These are phyloP conservation scores for Macrotus californicus DNA, from an alignment of 2,113 vertebrate genomes.

Conservation along the genomic window DNA sequence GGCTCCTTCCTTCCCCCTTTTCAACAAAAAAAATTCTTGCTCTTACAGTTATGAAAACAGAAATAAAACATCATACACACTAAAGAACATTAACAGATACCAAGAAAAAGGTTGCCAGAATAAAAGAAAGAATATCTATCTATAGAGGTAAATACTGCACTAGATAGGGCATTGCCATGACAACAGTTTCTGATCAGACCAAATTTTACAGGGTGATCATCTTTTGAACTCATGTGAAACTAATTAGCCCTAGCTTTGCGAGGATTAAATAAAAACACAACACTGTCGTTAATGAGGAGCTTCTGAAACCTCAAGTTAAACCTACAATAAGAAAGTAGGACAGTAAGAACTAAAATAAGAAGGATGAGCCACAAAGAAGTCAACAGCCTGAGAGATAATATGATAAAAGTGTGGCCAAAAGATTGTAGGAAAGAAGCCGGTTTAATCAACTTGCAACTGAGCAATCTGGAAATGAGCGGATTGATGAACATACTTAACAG, in stretches of 20 bases:
- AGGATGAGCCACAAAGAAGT: not conserved
- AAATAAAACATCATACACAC: not conserved
- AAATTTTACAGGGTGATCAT: conserved; percentile 12
- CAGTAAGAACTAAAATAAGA: conserved; percentile 18
- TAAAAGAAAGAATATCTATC: not conserved
- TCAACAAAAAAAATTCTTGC: not conserved
- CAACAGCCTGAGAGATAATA: not conserved
- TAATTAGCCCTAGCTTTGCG: conserved; percentile 34
- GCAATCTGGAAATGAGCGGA: not conserved
- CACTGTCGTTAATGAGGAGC: conserved; percentile 1
- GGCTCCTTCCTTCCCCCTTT: not conserved
- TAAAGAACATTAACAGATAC: not conserved
- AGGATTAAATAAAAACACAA: conserved; percentile 21
- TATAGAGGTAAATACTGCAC: not conserved
- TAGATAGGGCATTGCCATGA: not conserved
- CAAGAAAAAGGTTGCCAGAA: not conserved
- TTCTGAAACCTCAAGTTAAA: conserved; percentile 9
- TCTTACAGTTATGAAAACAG: not conserved
- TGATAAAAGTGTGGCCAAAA: not conserved
- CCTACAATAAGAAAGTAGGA: not conserved
- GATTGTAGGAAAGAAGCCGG: not conserved
- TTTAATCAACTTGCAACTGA: not conserved
- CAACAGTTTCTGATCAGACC: conserved; percentile 26
- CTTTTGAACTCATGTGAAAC: conserved; percentile 39
- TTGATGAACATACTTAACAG: conserved; percentile 4